Conservation (phyloP, 2,113 vertebrate species). For the Odontophorus gujanensis region DNA sequence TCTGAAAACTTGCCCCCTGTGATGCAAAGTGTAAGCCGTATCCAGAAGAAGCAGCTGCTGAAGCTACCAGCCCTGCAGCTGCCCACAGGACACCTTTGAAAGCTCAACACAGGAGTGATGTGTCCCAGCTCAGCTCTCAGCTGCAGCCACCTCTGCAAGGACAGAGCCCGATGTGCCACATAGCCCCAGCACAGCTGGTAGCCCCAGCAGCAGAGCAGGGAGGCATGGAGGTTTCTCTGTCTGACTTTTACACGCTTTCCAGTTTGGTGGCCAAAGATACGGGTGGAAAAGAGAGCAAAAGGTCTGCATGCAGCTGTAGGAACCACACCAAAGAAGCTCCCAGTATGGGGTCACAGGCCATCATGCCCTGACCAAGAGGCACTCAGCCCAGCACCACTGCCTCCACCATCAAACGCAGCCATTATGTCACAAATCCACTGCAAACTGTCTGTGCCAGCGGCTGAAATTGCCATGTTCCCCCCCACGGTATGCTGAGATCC, state of each 20-base stretch:
- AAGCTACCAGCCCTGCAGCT: conserved; percentile 22
- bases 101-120: not conserved
- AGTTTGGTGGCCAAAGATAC: not conserved
- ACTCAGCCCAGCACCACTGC: not conserved
- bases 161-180: not conserved
- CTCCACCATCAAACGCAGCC: not conserved
- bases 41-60: not conserved
- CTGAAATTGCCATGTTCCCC: not conserved
- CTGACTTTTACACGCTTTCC: rapidly evolving
- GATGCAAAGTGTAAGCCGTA: not conserved
- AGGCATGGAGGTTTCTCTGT: not conserved
- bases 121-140: not conserved
- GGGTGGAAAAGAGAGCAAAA: not conserved
- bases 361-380: rapidly evolving
- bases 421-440: not conserved
- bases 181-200: too few relatives aligned
- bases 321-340: not conserved
- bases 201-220: not conserved
- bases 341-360: not conserved
- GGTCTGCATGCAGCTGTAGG: not conserved
- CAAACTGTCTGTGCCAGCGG: not conserved
- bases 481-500: not conserved
- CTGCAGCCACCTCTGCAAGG: not conserved
- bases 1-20: not conserved
- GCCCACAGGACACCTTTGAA: not conserved